Conservation (phyloP, 1,140 invertebrate species). For the Megalonaias nervosa region DNA sequence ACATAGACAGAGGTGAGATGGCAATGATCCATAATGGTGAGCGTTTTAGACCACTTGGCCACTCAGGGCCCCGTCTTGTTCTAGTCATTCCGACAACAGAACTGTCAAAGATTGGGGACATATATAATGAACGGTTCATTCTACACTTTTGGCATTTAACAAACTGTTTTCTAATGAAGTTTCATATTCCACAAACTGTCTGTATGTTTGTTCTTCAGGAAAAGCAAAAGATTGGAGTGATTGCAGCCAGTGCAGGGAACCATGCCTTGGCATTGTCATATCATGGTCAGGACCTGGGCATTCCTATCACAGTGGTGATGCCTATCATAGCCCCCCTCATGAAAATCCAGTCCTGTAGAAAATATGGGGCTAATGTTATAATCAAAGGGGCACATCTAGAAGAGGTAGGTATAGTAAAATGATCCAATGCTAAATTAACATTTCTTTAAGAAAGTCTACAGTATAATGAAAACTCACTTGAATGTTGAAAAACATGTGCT, state of each 20-base stretch:
- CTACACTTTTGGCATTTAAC: too few relatives aligned
- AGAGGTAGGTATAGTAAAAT: slow-evolving; percentile 72
- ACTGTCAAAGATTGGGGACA: too few relatives aligned
- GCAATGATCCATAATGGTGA: too few relatives aligned
- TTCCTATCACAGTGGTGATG: slow-evolving; percentile 95
- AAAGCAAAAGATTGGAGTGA: slow-evolving; percentile 84
- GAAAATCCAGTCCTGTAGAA: slow-evolving; percentile 91
- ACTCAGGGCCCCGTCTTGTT: too few relatives aligned
- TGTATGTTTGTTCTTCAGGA: slow-evolving; percentile 70
- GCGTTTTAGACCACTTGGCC: too few relatives aligned
- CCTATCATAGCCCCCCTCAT: slow-evolving; percentile 82
- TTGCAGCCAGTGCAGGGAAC: slow-evolving; percentile 93
- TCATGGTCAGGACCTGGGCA: slow-evolving; percentile 85
- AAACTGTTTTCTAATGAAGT: background rate
- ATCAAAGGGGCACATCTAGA: slow-evolving; percentile 88
- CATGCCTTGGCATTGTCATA: slow-evolving; percentile 92
- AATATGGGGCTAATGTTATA: slow-evolving; percentile 88
- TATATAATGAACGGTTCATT: too few relatives aligned
- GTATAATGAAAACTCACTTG: too few relatives aligned
- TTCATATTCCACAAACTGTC: background rate
- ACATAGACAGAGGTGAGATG: too few relatives aligned
- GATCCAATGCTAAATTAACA: too few relatives aligned
- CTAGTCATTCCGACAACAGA: too few relatives aligned
- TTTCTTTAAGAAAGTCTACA: too few relatives aligned
- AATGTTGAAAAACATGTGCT: too few relatives aligned